Conservation (phyloP, 1,140 invertebrate genomes). For the Drosophila nebulosa region DNA sequence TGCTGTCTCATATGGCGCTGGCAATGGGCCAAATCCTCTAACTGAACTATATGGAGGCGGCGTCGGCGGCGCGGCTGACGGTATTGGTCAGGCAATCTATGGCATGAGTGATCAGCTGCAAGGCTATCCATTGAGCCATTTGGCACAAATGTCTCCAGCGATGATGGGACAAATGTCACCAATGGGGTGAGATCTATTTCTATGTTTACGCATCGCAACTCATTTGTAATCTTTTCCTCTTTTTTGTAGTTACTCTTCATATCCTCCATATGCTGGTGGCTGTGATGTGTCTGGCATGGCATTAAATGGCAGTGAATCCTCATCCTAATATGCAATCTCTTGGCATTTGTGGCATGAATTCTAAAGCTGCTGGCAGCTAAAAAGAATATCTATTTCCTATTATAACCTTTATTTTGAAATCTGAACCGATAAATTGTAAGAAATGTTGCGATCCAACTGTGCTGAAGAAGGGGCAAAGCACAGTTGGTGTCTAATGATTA, state of each 20-base stretch:
- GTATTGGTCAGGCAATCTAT: slow-evolving; percentile 19
- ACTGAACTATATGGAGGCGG: slow-evolving; percentile 24
- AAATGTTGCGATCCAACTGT: neutral
- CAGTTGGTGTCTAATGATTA: slow-evolving; percentile 46
- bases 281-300: neutral
- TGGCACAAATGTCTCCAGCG: no score
- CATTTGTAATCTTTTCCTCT: neutral
- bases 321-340: neutral
- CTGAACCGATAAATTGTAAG: slow-evolving; percentile 2
- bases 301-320: neutral
- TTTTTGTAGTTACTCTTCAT: neutral
- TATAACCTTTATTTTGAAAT: neutral
- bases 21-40: neutral
- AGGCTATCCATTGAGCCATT: neutral
- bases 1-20: neutral
- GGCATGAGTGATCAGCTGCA: slow-evolving; percentile 15
- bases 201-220: no score
- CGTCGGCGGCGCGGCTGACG: no score
- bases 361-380: neutral
- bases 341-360: neutral
- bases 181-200: neutral
- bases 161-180: neutral
- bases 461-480: neutral
- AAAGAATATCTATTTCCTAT: neutral
- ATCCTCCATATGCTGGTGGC: neutral